Evolutionary conservation across 1,140 invertebrate genomes (phyloP), one percentile per base, ranked within the genome.

Genomic region (Harlomillsia oculata): DNA sequence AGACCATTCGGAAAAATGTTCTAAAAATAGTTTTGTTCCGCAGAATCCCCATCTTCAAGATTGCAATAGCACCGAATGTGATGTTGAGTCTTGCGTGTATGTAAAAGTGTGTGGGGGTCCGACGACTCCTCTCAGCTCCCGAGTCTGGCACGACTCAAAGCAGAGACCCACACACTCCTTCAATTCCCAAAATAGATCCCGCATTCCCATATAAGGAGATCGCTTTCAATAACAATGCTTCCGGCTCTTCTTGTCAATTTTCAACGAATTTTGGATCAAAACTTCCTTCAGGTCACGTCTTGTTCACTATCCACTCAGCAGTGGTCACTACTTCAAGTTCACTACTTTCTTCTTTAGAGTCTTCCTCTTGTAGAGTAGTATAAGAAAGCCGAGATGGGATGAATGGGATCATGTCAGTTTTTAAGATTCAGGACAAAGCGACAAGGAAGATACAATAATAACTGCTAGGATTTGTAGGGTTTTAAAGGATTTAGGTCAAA

Each of bases 141-240:
- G n/a, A n/a, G n/a, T n/a, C n/a, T n/a, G n/a, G n/a, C n/a, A n/a
- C n/a, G n/a, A n/a, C n/a, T n/a, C n/a, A n/a, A 18, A 32, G 45
- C 25, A 23, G 2, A 41, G 39, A 41, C 39, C 23, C 45, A 30
- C 28, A 48, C 45, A 32, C 34, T 28, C 16, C 29, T 34, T 34
- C 32, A n/a, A 8, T 34, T 60, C 58, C 45, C 54, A 60, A 60
- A 60, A 60, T 60, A 60, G 44, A 53, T 39, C 36, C 50, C 36
- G 44, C 46, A 60, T 55, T 53, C 37, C 58, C 58, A 28, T 55
- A 50, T 55, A 48, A 48, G 58, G 58, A 54, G 45, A 60, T 60
- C 28, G 26, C 51, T 45, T 46, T 55, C 41, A 30, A 23, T 55
- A 34, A 32, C 26, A 34, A 45, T 39, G 16, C 34, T 25, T 39